Evolutionary conservation across 2,797 vertebrate genomes (phyloP), one percentile per base, ranked within the genome.

Genomic region (Scleropages formosus): DNA sequence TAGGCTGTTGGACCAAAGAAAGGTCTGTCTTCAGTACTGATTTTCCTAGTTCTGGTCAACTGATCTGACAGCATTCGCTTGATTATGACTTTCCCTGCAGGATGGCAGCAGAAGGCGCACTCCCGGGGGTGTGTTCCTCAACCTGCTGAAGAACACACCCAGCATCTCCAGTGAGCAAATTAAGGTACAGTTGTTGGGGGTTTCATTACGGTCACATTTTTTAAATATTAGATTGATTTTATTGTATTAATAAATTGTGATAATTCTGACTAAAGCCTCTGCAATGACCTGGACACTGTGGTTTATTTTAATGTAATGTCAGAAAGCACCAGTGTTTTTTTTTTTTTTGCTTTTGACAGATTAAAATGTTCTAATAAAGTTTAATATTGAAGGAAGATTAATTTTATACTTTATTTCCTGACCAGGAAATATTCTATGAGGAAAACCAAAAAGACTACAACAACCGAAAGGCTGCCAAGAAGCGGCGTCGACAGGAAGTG

Each of bases 61-160:
- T 18, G 26, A 13, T 56, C 8, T 15, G 46, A 51, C 16, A 8
- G 61, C 11, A 20, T 16, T 39, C 31, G 6, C 39, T 39, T 39
- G 2, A 39, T 6, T 79, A 75, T 47, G 62, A 15, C 78, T 18
- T 84, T 83, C 56, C 0, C 0, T 85, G 66, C 82, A 96, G 94
- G 94, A 94, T n/a, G 96, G 96, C 78, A 95, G 93, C 83, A 91
- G 98, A 83, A 93, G 98, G 72, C 93, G 97, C 80, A 99, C 97
- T 0, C 97, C 98, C 0, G 97, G 98, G 0, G 98, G 98, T 0
- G 98, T 99, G 61, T 99, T 95, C 81, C 90, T 99, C 77, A 95
- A 98, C 84, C 87, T 99, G 47, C 83, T 99, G 82, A 99, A 99
- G 86, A 96, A 94, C 82, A 96, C 94, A 0, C 94, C 95, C 4